Base-by-base conservation (phyloP, 2,797 vertebrate genomes). In the Coreius guichenoti region DNA sequence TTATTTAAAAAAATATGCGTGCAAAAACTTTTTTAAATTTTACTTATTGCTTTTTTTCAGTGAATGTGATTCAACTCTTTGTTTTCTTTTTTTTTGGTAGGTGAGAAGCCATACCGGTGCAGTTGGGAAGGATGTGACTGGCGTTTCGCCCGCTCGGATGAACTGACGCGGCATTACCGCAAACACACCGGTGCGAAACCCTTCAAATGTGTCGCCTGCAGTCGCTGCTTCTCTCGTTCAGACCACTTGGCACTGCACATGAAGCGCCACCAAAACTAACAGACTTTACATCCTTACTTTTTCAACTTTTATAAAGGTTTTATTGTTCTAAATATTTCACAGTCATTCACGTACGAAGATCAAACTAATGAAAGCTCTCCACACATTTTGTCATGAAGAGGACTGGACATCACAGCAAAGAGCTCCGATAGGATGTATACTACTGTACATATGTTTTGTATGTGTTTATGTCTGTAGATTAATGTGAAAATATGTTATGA, bases 181-280 rank as follows among this genome's bases (percentile, higher is more conserved):
- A 98, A 98, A 90, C 97, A 98, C 96, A 98, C 97, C 0, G 97
- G 97, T 0, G 97, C 97, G 91, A 98, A 98, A 65, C 97, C 97
- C 54, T 98, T 98, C 94, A 97, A 97, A 91, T 98, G 97, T 45
- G 0, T 94, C 0, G 96, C 96, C 80, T 98, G 97, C 72, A 97
- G 96, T 88, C 97, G 97, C 88, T 97, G 97, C 93, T 98, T 98
- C 95, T 98, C 97, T 0, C 97, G 97, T 90, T 98, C 97, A 0
- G 97, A 98, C 92, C 97, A 98, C 91, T 94, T 98, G 92, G 97
- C 97, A 9, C 95, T 98, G 87, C 97, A 98, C 93, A 96, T 96
- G 97, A 98, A 97, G 91, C 93, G 97, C 33, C 97, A 98, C 78
- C 88, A 87, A 82, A 91, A 90, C 88, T 91, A 81, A 89, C 1